Percentiles rank a stretch among this genome's conserved stretches.
Conservation (phyloP, 1,140 invertebrate species). For the Ceratina japonica region DNA sequence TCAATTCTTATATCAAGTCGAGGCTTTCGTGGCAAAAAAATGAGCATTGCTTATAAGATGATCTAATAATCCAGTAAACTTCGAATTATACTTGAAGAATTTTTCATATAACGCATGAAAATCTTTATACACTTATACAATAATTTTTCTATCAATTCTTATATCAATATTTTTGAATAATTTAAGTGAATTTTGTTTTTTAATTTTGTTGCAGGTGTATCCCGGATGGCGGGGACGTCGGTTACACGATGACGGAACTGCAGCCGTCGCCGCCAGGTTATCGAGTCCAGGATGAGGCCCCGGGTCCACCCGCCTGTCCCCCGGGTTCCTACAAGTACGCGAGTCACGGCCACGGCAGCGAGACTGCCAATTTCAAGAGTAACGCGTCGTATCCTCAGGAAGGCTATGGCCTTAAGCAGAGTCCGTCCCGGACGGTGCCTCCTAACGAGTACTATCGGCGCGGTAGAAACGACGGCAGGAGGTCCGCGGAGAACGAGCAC, state of each 20-base stretch:
- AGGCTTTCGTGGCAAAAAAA: too few species aligned
- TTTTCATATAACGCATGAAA: too few species aligned
- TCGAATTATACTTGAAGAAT: too few species aligned
- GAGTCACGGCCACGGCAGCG: conserved; percentile 71
- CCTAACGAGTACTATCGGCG: conserved; percentile 69
- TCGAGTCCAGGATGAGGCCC: conserved; percentile 77
- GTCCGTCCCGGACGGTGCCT: conserved; percentile 63
- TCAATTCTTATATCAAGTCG: too few species aligned
- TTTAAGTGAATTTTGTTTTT: conserved; percentile 11
- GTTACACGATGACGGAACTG: conserved; percentile 81
- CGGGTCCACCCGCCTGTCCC: conserved; percentile 70
- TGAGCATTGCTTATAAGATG: too few species aligned
- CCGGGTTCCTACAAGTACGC: conserved; percentile 75
- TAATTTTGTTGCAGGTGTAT: conserved; percentile 71
- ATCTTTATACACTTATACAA: too few species aligned
- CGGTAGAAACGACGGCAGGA: conserved; percentile 65
- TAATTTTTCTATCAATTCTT: too few species aligned
- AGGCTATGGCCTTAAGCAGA: conserved; percentile 71
- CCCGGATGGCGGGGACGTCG: conserved; percentile 78
- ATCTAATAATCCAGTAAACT: too few species aligned
- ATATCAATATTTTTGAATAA: too few species aligned
- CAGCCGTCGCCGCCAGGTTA: conserved; percentile 77
- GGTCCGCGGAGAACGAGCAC: conserved; percentile 67
- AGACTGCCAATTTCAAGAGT: conserved; percentile 74
- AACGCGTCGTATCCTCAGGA: conserved; percentile 70